Evolutionary conservation across 2,113 vertebrate species (phyloP).

Genomic region (Anseranas semipalmata): DNA sequence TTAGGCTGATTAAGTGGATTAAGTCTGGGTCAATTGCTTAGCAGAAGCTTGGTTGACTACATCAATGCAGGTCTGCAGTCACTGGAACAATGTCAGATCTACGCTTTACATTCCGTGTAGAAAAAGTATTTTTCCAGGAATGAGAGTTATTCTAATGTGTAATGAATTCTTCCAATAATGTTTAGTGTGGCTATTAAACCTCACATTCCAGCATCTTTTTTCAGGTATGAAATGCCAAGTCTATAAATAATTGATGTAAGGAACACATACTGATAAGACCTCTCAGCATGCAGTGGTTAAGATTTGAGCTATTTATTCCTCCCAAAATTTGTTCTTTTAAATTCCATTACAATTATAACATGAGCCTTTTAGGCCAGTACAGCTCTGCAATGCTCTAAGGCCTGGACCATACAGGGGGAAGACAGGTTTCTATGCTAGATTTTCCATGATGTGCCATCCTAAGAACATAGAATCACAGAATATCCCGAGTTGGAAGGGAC

Average conservation of each 20-base stretch:
- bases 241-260: constrained; percentile 79
- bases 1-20: constrained; percentile 22
- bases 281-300: constrained; percentile 70
- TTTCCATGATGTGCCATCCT: constrained; percentile 47
- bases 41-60: constrained; percentile 46
- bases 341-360: constrained; percentile 79
- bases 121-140: constrained; percentile 64
- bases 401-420: constrained; percentile 66
- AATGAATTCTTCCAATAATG: constrained; percentile 70
- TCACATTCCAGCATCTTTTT: constrained; percentile 56
- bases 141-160: constrained; percentile 62
- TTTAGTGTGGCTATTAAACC: constrained; percentile 69
- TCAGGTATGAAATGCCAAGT: constrained; percentile 70
- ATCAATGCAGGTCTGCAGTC: constrained; percentile 24
- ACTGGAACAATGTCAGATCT: constrained; percentile 35
- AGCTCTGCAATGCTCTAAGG: constrained; percentile 62
- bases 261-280: constrained; percentile 72
- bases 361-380: constrained; percentile 60
- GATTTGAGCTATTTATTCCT: constrained; percentile 78
- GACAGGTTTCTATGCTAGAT: constrained; percentile 46
- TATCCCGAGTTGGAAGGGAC: too few species aligned
- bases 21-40: constrained; percentile 15
- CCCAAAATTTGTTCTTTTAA: constrained; percentile 75
- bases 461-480: too few species aligned
- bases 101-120: constrained; percentile 38